Evolutionary conservation across 2,113 vertebrate genomes (phyloP).

Genomic region (Alectura lathami): DNA sequence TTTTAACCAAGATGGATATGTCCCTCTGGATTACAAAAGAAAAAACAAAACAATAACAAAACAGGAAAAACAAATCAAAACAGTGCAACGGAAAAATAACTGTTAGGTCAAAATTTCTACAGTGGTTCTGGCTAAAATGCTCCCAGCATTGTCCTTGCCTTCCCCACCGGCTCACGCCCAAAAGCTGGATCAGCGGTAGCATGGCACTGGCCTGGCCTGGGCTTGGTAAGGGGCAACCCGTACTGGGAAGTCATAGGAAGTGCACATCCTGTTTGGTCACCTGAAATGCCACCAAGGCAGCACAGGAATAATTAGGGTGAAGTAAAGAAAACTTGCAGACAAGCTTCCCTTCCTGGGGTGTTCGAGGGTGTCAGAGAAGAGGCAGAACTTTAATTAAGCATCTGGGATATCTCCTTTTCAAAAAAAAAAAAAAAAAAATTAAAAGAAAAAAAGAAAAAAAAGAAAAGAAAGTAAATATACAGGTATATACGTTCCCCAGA

Average conservation of each 20-base stretch:
- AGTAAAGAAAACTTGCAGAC: neutral
- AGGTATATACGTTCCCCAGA: fast-evolving
- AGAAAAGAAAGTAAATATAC: neutral
- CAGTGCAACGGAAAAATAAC: neutral
- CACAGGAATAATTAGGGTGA: neutral
- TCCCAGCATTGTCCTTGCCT: neutral
- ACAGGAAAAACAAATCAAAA: neutral
- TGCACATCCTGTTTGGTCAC: neutral
- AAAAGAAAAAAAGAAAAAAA: neutral
- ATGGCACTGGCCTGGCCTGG: neutral
- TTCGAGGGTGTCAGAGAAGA: neutral
- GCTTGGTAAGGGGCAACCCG: neutral
- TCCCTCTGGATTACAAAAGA: neutral
- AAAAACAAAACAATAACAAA: neutral
- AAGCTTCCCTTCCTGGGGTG: neutral
- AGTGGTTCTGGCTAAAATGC: neutral
- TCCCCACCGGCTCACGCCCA: neutral
- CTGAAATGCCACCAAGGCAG: neutral
- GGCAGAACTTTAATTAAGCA: neutral
- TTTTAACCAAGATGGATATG: neutral
- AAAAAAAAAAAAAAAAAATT: neutral
- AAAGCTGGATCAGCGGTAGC: neutral
- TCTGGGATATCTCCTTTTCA: fast-evolving
- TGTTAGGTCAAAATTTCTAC: neutral
- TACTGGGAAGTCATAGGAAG: neutral